Conservation (phyloP, 2,888 invertebrate species). For the Epinotia demarniana region DNA sequence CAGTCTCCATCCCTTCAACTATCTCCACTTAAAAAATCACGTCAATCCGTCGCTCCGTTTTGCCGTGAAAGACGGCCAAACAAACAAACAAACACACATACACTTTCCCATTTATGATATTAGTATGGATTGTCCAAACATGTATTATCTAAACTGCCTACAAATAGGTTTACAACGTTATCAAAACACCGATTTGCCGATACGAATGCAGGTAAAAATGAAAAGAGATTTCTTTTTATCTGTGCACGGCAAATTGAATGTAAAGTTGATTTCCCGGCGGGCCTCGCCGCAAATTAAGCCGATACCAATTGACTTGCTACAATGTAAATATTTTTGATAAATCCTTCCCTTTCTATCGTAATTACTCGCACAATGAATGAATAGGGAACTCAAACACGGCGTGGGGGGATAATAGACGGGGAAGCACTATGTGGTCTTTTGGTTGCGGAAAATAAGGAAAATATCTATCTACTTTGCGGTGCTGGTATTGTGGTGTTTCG, state of each 20-base stretch:
- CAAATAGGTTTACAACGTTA: conserved; percentile 36
- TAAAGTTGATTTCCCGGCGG: conserved; percentile 83
- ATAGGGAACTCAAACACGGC: conserved; percentile 37
- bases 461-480: conserved; percentile 3
- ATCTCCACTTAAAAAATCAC: no score
- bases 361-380: conserved; percentile 39
- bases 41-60: no score
- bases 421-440: conserved; percentile 21
- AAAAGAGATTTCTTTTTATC: conserved; percentile 80
- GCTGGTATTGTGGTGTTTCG: not conserved
- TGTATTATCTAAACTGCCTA: not conserved
- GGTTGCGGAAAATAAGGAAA: conserved; percentile 29
- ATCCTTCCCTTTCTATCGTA: conserved; percentile 67
- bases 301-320: conserved; percentile 78
- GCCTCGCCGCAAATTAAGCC: conserved; percentile 78
- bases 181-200: conserved; percentile 38
- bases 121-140: no score
- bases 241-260: conserved; percentile 81
- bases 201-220: conserved; percentile 51
- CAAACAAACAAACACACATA: no score
- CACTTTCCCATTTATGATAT: no score
- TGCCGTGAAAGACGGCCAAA: no score
- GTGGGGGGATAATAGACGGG: conserved; percentile 11
- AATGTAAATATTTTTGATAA: conserved; percentile 82
- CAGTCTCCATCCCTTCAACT: no score